phyloP scores from a whole-genome alignment of 2,113 vertebrate species.

The western clawed frog (Xenopus tropicalis) region DNA sequence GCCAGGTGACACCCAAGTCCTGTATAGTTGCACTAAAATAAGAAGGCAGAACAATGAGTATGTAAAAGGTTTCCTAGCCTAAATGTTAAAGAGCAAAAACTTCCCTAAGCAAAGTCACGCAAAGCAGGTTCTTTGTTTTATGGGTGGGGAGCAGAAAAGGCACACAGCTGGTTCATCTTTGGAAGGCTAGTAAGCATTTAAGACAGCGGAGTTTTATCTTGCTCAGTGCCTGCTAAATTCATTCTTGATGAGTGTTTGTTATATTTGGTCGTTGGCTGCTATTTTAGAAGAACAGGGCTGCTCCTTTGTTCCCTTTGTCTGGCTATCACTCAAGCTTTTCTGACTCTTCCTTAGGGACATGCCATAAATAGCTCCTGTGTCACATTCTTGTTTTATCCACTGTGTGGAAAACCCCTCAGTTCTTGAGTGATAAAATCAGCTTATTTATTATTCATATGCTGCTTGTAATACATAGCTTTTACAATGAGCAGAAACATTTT shows the following conservation, averaged over 20 bases:
- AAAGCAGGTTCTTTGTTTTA: no score
- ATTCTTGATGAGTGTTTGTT: constrained; percentile 11
- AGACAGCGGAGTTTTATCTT: not conserved
- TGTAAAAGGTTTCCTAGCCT: no score
- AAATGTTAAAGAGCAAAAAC: no score
- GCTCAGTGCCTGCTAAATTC: constrained; percentile 9
- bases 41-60: no score
- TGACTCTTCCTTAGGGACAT: constrained; percentile 23
- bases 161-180: constrained; percentile 8
- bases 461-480: no score
- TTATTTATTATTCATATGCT: no score
- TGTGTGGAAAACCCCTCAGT: constrained; percentile 17
- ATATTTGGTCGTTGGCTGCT: constrained; percentile 20
- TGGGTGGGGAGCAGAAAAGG: not conserved
- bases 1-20: no score
- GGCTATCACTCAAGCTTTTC: constrained; percentile 16
- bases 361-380: constrained; percentile 52
- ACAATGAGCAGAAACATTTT: no score
- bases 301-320: constrained; percentile 35
- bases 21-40: no score
- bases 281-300: constrained; percentile 19
- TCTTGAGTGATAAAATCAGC: not conserved
- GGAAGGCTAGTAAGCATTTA: not conserved
- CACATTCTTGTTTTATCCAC: constrained; percentile 36
- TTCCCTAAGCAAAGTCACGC: no score